A percentile compares a stretch with the other conserved stretches of the same genome.
phyloP scores from a whole-genome alignment of 2,888 invertebrate genomes.

The Gymnosoma rotundatum region DNA sequence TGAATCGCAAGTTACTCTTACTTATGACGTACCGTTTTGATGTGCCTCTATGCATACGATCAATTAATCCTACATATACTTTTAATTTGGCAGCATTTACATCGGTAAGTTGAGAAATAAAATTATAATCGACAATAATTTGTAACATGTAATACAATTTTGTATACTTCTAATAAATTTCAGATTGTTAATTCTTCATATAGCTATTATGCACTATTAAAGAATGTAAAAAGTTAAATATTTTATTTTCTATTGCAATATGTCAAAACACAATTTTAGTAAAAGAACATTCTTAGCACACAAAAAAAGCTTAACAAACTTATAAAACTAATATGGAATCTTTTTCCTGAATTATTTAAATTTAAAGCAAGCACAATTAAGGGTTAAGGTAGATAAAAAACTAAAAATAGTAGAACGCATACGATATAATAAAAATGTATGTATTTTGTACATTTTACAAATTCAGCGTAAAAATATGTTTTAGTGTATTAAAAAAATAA shows the following conservation, averaged over 20 bases:
- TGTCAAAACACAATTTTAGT: background rate
- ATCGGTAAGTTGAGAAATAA: constrained; percentile 73
- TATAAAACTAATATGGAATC: no score
- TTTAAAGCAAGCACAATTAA: no score
- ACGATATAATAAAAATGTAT: no score
- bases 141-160: no score
- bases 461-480: background rate
- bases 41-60: constrained; percentile 72
- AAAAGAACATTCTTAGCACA: background rate
- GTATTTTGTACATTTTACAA: no score
- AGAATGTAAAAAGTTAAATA: constrained; percentile 8
- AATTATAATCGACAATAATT: no score
- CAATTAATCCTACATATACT: constrained; percentile 74
- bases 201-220: constrained; percentile 72
- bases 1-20: constrained; percentile 72
- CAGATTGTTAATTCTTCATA: constrained; percentile 74
- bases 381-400: no score
- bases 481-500: background rate
- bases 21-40: constrained; percentile 73
- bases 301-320: no score
- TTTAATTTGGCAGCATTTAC: constrained; percentile 76
- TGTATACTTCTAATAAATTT: constrained; percentile 30
- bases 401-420: background rate
- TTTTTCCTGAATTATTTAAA: no score
- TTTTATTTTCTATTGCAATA: background rate